Conservation (phyloP, 2,888 invertebrate species). For the Tridacna gigas region DNA sequence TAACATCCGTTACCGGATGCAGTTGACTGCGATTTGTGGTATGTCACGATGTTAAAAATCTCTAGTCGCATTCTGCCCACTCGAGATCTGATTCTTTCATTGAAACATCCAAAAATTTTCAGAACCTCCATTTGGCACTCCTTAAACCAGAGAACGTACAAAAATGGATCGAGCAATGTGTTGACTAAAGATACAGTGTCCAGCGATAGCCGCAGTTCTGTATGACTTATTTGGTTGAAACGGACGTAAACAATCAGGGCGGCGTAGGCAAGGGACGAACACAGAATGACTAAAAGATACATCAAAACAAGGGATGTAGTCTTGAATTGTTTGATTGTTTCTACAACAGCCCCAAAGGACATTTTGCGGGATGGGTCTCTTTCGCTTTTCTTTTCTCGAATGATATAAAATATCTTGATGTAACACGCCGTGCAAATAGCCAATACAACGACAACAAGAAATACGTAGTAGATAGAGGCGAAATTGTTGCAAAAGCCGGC, state of each 20-base stretch:
- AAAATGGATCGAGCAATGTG: conserved; percentile 24
- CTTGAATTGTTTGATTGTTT: conserved; percentile 10
- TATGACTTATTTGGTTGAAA: neutral
- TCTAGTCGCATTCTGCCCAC: conserved; percentile 17
- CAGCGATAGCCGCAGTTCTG: neutral
- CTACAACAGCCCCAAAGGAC: neutral
- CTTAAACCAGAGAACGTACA: conserved; percentile 38
- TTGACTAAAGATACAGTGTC: conserved; percentile 23
- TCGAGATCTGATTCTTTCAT: neutral
- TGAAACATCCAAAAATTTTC: conserved; percentile 19
- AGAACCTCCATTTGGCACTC: conserved; percentile 37
- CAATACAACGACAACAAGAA: neutral
- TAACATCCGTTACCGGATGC: no score
- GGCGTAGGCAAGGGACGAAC: conserved; percentile 6
- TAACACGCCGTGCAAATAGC: neutral
- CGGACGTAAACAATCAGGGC: neutral
- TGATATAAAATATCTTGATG: conserved; percentile 16
- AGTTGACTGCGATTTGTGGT: neutral
- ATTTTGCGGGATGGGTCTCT: neutral
- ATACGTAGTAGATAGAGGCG: neutral
- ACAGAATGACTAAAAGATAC: neutral
- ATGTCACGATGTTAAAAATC: conserved; percentile 27
- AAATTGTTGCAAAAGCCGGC: conserved; percentile 32
- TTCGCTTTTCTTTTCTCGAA: neutral
- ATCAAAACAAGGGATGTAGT: conserved; percentile 29